phyloP scores from a whole-genome alignment of 2,113 vertebrate species.

The Heptranchias perlo region DNA sequence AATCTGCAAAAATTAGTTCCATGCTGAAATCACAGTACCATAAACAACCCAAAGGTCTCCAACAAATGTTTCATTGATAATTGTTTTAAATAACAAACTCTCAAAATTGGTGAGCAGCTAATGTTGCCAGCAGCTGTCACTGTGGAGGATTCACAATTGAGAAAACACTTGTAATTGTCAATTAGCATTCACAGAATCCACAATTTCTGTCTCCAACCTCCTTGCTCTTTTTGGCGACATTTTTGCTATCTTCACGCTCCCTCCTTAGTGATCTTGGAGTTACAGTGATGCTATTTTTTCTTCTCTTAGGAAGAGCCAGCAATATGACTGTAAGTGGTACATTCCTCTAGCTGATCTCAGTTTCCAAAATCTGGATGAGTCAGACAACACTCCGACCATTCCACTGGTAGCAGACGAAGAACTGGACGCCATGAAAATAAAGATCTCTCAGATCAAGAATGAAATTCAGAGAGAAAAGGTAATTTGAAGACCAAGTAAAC shows the following conservation, averaged over 20 bases:
- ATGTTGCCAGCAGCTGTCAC: too few species aligned
- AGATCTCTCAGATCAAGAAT: slow-evolving; percentile 89
- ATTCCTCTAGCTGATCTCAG: slow-evolving; percentile 82
- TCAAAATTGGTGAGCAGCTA: too few species aligned
- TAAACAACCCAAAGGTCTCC: too few species aligned
- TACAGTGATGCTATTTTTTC: slow-evolving; percentile 5
- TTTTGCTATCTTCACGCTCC: neutral
- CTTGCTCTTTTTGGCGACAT: too few species aligned
- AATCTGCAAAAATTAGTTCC: neutral
- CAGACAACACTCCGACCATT: slow-evolving; percentile 69
- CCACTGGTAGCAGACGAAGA: slow-evolving; percentile 85
- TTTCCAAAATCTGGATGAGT: slow-evolving; percentile 85
- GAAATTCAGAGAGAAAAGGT: slow-evolving; percentile 92
- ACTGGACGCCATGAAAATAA: slow-evolving; percentile 87
- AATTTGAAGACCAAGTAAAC: slow-evolving; percentile 6
- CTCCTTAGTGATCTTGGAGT: neutral
- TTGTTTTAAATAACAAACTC: too few species aligned
- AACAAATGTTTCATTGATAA: too few species aligned
- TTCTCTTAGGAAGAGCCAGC: slow-evolving; percentile 70
- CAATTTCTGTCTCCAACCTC: too few species aligned
- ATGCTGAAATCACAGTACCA: too few species aligned
- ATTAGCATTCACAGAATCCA: too few species aligned
- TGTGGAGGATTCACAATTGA: too few species aligned
- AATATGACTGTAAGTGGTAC: slow-evolving; percentile 97
- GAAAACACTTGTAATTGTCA: too few species aligned